These are phyloP conservation scores for Coryphaenoides rupestris DNA, from an alignment of 2,113 vertebrate genomes.

Conservation along the genomic window DNA sequence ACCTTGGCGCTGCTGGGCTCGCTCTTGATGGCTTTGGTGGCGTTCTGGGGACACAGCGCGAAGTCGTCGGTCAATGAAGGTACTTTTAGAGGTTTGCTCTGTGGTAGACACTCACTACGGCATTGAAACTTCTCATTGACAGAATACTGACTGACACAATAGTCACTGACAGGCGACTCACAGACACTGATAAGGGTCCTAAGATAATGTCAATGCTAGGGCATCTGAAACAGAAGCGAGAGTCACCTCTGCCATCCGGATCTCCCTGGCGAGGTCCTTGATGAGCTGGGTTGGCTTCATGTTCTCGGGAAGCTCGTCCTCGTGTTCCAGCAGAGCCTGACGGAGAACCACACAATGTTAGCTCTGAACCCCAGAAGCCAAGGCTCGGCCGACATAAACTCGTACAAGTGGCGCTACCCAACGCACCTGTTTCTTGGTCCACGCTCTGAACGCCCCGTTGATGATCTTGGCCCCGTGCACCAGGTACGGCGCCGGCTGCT, in stretches of 20 bases:
- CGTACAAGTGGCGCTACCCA: too few species aligned
- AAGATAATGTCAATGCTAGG: background rate
- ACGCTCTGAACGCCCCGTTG: slow-evolving; percentile 95
- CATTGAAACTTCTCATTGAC: too few species aligned
- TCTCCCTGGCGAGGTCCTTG: slow-evolving; percentile 98
- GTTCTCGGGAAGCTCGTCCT: slow-evolving; percentile 97
- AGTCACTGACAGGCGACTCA: background rate
- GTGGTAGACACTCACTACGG: too few species aligned
- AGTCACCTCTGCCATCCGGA: slow-evolving; percentile 92
- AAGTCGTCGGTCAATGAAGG: background rate
- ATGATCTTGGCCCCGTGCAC: slow-evolving; percentile 97
- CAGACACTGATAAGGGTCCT: too few species aligned
- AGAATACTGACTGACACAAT: background rate
- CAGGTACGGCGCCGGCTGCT: slow-evolving; percentile 88
- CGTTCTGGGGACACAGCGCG: slow-evolving; percentile 70
- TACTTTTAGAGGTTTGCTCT: background rate
- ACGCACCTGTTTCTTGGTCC: slow-evolving; percentile 96
- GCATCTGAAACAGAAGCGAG: slow-evolving; percentile 5
- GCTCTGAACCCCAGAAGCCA: background rate
- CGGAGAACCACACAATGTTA: background rate
- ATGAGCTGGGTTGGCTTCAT: slow-evolving; percentile 98
- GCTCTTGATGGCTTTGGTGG: slow-evolving; percentile 86
- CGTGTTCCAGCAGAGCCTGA: slow-evolving; percentile 93
- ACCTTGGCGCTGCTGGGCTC: slow-evolving; percentile 78
- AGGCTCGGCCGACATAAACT: too few species aligned